A percentile compares a stretch with the other conserved stretches of the same genome.
These are phyloP conservation scores for Ooceraea biroi DNA, from an alignment of 1,140 invertebrate species.

Conservation along the genomic window DNA sequence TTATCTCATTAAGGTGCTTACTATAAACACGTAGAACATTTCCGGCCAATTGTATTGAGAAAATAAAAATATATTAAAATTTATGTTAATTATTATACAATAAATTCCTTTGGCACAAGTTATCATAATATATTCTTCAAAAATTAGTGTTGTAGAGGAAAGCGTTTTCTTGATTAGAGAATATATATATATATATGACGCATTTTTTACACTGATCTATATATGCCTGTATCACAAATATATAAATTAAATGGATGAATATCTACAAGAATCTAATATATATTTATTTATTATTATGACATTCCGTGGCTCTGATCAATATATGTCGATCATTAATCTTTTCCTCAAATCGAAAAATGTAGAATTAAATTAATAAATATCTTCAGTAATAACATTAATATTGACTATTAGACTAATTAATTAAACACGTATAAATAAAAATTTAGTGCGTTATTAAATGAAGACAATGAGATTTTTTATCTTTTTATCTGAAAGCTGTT, in stretches of 20 bases:
- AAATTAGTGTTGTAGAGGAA: conserved; percentile 38
- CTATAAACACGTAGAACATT: conserved; percentile 65
- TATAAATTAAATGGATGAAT: conserved; percentile 21
- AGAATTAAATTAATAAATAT: conserved; percentile 23
- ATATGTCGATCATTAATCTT: neutral
- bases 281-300: conserved; percentile 46
- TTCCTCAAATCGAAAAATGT: conserved; percentile 1
- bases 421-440: conserved; percentile 27
- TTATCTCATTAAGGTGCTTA: conserved; percentile 58
- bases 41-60: conserved; percentile 47
- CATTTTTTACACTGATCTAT: conserved; percentile 14
- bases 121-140: conserved; percentile 66
- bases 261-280: conserved; percentile 52
- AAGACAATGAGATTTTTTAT: neutral
- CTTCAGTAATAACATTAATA: neutral
- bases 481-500: neutral
- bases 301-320: conserved; percentile 18
- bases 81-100: conserved; percentile 51
- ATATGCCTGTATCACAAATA: neutral
- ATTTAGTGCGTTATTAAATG: conserved; percentile 21
- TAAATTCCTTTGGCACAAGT: conserved; percentile 70
- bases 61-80: conserved; percentile 71
- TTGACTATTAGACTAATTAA: conserved; percentile 36
- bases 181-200: conserved; percentile 23
- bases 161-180: conserved; percentile 15